phyloP scores from a whole-genome alignment of 2,113 vertebrate species.

The western clawed frog (Xenopus tropicalis) region DNA sequence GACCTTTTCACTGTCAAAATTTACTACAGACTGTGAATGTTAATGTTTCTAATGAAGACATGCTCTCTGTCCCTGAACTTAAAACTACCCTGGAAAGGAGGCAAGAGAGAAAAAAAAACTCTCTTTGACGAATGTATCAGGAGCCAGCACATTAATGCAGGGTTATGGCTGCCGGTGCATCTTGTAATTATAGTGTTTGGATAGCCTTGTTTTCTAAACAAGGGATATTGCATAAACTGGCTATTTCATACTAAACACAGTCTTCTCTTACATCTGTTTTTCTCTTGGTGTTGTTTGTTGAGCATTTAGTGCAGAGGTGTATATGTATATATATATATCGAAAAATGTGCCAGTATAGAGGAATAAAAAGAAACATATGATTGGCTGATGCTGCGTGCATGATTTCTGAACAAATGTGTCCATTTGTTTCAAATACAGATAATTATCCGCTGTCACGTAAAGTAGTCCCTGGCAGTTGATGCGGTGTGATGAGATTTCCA shows the following conservation, averaged over 20 bases:
- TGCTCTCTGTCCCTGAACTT: conserved; percentile 99
- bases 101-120: conserved; percentile 69
- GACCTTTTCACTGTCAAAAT: conserved; percentile 99
- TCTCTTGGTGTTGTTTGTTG: conserved; percentile 50
- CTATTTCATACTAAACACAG: conserved; percentile 67
- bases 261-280: conserved; percentile 44
- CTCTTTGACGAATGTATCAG: conserved; percentile 78
- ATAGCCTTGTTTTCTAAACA: conserved; percentile 81
- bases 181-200: conserved; percentile 76
- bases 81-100: conserved; percentile 92
- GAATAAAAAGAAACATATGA: conserved; percentile 1
- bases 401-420: conserved; percentile 6
- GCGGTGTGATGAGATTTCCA: conserved; percentile 39
- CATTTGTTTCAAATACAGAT: conserved; percentile 21
- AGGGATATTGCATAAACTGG: conserved; percentile 72
- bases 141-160: conserved; percentile 69
- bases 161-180: conserved; percentile 64
- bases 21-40: conserved; percentile 99
- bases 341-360: neutral
- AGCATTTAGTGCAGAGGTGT: conserved; percentile 57
- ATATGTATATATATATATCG: no score
- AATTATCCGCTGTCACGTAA: conserved; percentile 46
- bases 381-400: conserved; percentile 20
- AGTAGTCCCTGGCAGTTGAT: conserved; percentile 39
- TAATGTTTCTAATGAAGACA: conserved; percentile 99